phyloP scores from a whole-genome alignment of 2,797 vertebrate species.

The Chelon auratus region DNA sequence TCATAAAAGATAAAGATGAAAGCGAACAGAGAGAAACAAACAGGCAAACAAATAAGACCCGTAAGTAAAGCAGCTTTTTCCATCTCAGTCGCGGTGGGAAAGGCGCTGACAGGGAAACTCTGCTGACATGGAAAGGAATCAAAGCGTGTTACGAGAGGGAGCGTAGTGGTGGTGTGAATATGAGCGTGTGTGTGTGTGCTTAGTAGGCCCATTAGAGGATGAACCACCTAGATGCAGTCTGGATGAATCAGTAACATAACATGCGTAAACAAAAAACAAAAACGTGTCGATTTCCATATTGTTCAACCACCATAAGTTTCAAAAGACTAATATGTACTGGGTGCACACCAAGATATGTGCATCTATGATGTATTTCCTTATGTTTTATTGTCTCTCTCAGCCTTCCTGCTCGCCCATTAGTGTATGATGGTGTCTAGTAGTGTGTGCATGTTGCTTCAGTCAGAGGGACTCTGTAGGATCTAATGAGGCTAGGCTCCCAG shows the following conservation, averaged over 20 bases:
- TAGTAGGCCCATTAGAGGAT: conserved; percentile 67
- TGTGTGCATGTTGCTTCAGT: conserved; percentile 75
- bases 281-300: conserved; percentile 56
- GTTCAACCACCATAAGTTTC: conserved; percentile 36
- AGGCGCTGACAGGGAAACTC: conserved; percentile 72
- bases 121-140: conserved; percentile 74
- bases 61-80: conserved; percentile 83
- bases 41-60: conserved; percentile 85
- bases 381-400: conserved; percentile 57
- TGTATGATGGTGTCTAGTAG: conserved; percentile 56
- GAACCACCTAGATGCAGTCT: conserved; percentile 52
- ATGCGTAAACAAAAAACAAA: conserved; percentile 23
- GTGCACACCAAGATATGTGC: conserved; percentile 44
- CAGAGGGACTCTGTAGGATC: conserved; percentile 72
- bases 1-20: conserved; percentile 87
- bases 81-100: conserved; percentile 71
- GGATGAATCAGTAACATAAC: conserved; percentile 56
- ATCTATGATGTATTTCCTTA: conserved; percentile 54
- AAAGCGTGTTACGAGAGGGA: conserved; percentile 60
- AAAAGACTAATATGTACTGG: conserved; percentile 44
- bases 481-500: conserved; percentile 81
- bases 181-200: conserved; percentile 29
- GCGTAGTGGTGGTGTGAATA: conserved; percentile 15
- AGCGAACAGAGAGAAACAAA: conserved; percentile 82
- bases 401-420: conserved; percentile 62